These are phyloP conservation scores for Geophilus truncorum DNA, from an alignment of 2,888 invertebrate genomes.

Conservation along the genomic window DNA sequence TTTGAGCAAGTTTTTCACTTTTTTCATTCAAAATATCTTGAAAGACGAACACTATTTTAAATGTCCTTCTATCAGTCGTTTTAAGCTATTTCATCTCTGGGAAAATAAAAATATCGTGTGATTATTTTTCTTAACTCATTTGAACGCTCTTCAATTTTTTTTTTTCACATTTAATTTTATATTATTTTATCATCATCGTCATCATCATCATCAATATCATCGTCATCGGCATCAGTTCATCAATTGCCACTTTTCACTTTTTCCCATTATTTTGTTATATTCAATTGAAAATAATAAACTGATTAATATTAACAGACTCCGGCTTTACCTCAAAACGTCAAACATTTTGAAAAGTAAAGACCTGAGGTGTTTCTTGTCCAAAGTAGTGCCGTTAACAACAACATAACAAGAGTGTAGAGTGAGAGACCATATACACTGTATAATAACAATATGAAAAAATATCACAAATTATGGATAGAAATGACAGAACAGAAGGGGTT, in stretches of 20 bases:
- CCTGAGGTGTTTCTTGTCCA: slow-evolving; percentile 27
- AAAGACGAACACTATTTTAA: slow-evolving; percentile 30
- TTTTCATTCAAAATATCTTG: slow-evolving; percentile 32
- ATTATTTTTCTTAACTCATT: neutral
- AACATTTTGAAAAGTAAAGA: slow-evolving; percentile 8
- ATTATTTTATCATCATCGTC: neutral
- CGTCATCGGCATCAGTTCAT: neutral
- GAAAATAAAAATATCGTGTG: slow-evolving; percentile 21
- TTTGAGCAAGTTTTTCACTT: slow-evolving; percentile 32
- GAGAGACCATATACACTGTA: slow-evolving; percentile 27
- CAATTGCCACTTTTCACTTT: slow-evolving; percentile 1
- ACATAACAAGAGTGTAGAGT: slow-evolving; percentile 27
- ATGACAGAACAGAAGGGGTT: slow-evolving; percentile 29
- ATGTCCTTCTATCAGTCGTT: slow-evolving; percentile 18
- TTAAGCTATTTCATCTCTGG: neutral
- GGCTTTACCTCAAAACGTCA: neutral
- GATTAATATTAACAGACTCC: slow-evolving; percentile 10
- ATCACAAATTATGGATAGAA: slow-evolving; percentile 33
- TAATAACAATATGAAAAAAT: slow-evolving; percentile 29
- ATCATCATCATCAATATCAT: neutral
- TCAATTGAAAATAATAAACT: slow-evolving; percentile 27
- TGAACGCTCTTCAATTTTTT: neutral
- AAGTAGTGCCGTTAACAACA: slow-evolving; percentile 27
- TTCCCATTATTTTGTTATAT: slow-evolving; percentile 21
- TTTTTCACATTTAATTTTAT: neutral